Base-by-base conservation (phyloP, 2,888 invertebrate species). In the Timandra comae region DNA sequence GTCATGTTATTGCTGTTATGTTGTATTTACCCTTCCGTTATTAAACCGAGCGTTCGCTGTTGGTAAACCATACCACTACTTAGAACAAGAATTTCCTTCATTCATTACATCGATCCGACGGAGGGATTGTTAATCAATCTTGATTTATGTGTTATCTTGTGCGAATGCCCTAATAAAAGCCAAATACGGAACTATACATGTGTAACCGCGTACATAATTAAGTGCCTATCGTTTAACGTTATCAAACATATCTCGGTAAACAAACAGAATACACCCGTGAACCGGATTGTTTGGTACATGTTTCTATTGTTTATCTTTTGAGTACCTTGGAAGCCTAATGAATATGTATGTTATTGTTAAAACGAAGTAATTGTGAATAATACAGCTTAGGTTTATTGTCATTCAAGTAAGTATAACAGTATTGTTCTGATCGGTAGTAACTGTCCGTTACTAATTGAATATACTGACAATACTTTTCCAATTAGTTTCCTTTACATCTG, bases 71-170 rank as follows among this genome's bases (percentile, higher is more conserved):
- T n/a, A n/a, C n/a, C n/a, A n/a, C n/a, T n/a, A n/a, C n/a, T n/a
- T n/a, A n/a, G n/a, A n/a, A n/a, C n/a, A n/a, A n/a, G n/a, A n/a
- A n/a, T n/a, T n/a, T n/a, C n/a, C n/a, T n/a, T n/a, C n/a, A n/a
- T n/a, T n/a, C n/a, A n/a, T n/a, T n/a, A 25, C 24, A 21, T 21
- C 27, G 33, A 20, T 30, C 31, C 20, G 27, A 27, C 38, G 19
- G 63, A 63, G 63, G 50, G 56, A 55, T 46, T 44, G 51, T 52
- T 58, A 58, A 68, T 71, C 66, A 63, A 70, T 72, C 67, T 64
- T 64, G 63, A 69, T 70, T 70, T 66, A 67, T 66, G 6, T 62
- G 60, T 61, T 56, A 49, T 58, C 53, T 50, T 43, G 31, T 32
- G 38, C 44, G 35, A 40, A 44, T 47, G 39, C 52, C 38, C 51